These are phyloP conservation scores for Euura saliciscinereae DNA, from an alignment of 1,140 invertebrate genomes.

Conservation along the genomic window DNA sequence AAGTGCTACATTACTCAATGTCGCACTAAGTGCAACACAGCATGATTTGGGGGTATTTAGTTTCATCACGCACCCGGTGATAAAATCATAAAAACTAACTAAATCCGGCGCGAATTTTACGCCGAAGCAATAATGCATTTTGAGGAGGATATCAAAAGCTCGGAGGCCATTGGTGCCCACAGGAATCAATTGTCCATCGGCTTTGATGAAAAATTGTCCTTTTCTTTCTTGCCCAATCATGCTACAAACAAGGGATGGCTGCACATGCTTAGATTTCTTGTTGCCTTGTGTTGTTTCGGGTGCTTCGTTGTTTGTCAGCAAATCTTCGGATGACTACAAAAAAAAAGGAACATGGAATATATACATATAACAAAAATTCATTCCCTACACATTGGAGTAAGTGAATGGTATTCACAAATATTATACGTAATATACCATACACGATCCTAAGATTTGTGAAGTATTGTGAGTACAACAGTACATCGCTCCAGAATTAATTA, in stretches of 20 bases:
- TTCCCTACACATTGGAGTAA: slow-evolving; percentile 24
- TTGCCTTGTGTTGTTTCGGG: not conserved
- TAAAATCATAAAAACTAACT: slow-evolving; percentile 26
- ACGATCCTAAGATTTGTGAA: no score
- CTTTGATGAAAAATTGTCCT: slow-evolving; percentile 20
- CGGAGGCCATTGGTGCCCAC: slow-evolving; percentile 8
- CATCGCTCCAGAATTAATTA: no score
- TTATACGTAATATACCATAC: not conserved
- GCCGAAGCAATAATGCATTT: slow-evolving; percentile 24
- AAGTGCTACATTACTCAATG: no score
- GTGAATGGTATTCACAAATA: slow-evolving; percentile 16
- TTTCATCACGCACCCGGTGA: slow-evolving; percentile 25
- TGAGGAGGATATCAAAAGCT: slow-evolving; percentile 22
- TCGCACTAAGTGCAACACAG: no score
- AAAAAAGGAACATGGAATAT: not conserved
- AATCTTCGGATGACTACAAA: slow-evolving; percentile 9
- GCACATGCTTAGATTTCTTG: slow-evolving; percentile 7
- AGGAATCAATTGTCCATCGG: slow-evolving; percentile 20
- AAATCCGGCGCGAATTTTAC: slow-evolving; percentile 24
- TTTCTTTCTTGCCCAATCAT: slow-evolving; percentile 14
- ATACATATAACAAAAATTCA: not conserved
- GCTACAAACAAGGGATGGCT: slow-evolving; percentile 17
- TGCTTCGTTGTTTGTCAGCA: no score
- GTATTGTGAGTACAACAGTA: no score
- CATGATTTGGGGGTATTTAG: slow-evolving; percentile 16